Evolutionary conservation across 2,888 invertebrate species (phyloP), one percentile per base, ranked within the genome.

Genomic region (Lepidonotus clava): DNA sequence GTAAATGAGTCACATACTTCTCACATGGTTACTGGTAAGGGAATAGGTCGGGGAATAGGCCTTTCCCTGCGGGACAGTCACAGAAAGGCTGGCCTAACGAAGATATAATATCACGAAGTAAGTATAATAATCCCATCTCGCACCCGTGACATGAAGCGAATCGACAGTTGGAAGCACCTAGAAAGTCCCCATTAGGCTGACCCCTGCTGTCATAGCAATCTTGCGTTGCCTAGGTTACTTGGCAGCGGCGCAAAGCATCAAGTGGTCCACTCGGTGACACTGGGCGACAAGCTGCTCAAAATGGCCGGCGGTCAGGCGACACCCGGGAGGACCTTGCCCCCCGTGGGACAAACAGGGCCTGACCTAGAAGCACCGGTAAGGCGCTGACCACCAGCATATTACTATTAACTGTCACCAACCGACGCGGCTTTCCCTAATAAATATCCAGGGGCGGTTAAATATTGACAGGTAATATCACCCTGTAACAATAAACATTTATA

Each of bases 221-320:
- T 46, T 21, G 46, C 51, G 80, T 80, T 80, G 46, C 80, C 80
- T 46, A 28, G 80, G 80, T 51, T 51, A 80, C 46, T 80, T 41
- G 24, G 80, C 32, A n/a, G 21, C 41, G 24, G 80, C 41, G 51
- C 80, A 41, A 41, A 34, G 21, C 80, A 51, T 32, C 80, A 41
- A 80, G 28, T 41, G 80, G 80, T n/a, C 34, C 24, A 8, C 4
- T 21, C 46, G 24, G 80, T 80, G 80, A 80, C 80, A 80, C 80
- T 28, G n/a, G 80, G 46, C 80, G 32, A 51, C 46, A 46, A 28
- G 46, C 41, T 41, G 46, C 24, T 51, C 41, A 41, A 80, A 46
- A 46, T 80, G 80, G 51, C 51, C 41, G 46, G 18, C 14, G 80
- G 80, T 80, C 80, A 80, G 80, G 80, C 46, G 34, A 80, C 46